Evolutionary conservation across 1,140 invertebrate species (phyloP), one percentile per base, ranked within the genome.

Genomic region (Cyclargus thomasi): DNA sequence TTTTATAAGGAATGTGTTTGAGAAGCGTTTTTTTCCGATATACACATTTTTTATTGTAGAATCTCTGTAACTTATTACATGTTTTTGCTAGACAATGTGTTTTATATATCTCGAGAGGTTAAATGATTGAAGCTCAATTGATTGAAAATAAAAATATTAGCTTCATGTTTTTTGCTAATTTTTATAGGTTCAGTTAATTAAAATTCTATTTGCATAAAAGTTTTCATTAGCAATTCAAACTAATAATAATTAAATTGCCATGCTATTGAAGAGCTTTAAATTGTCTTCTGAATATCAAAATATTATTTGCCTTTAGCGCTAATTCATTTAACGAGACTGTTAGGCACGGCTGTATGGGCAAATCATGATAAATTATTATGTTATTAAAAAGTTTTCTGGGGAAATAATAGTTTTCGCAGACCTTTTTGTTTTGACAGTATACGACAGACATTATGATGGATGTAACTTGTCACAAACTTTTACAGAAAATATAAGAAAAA

Each of bases 381-480:
- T 47, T 47, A 47, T 47, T 47, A 47, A 47, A 47, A 47, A 47
- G 39, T 47, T 47, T 47, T 8, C 39, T 47, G 39, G 11, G 10
- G 39, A 47, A 47, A 47, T 47, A 47, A 47, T 47, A 47, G 39
- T 47, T 47, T 47, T 47, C 39, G 7, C 14, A 47, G 39, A 47
- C 39, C 39, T 47, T 47, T 47, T 47, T 47, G 39, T 47, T 47
- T 47, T 47, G 39, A 47, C 14, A 47, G 39, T 47, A 47, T 47
- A 47, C 39, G 39, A 47, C 39, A 47, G 39, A 47, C 39, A 47
- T 47, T 47, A 47, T 47, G 39, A 47, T 47, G 39, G 39, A 47
- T 47, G 39, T 47, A 47, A 47, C 39, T 47, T 16, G 39, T 47
- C 39, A 47, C 3, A 16, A 39, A 47, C 0, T 47, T 47, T 47